phyloP scores from a whole-genome alignment of 2,888 invertebrate species.

The Molorchus minor region DNA sequence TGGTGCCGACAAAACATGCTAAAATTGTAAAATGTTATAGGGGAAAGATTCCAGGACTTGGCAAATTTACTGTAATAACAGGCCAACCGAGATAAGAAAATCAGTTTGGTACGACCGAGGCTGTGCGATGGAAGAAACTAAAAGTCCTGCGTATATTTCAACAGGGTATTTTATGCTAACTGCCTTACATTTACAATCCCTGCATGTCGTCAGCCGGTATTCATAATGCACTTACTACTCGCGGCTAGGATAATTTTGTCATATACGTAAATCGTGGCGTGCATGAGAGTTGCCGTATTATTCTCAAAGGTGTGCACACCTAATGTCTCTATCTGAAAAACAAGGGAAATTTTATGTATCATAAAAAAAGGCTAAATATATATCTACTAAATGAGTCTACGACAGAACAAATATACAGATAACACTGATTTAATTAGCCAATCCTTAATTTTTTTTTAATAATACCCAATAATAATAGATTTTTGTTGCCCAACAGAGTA shows the following conservation, averaged over 20 bases:
- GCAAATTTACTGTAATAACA: conserved; percentile 53
- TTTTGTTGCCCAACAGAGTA: too few relatives aligned
- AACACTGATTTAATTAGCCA: too few relatives aligned
- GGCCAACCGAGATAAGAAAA: conserved; percentile 36
- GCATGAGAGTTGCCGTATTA: conserved; percentile 15
- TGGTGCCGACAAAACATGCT: conserved; percentile 39
- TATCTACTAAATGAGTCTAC: too few relatives aligned
- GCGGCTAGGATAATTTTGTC: conserved; percentile 24
- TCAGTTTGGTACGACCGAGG: conserved; percentile 22
- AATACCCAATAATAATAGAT: too few relatives aligned
- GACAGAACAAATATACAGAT: too few relatives aligned
- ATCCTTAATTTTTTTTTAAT: too few relatives aligned
- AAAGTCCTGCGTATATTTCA: conserved; percentile 11
- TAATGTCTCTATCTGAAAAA: too few relatives aligned
- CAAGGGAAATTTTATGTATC: too few relatives aligned
- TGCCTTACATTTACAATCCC: conserved; percentile 20
- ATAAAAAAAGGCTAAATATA: too few relatives aligned
- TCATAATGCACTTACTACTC: conserved; percentile 22
- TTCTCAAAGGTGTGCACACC: too few relatives aligned
- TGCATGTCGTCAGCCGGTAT: conserved; percentile 19
- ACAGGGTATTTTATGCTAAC: conserved; percentile 6
- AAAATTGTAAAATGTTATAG: conserved; percentile 42
- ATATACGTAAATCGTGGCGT: conserved; percentile 21
- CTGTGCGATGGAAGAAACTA: conserved; percentile 9
- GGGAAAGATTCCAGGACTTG: conserved; percentile 46